Evolutionary conservation across 37 sponge, comb jelly and placozoan genomes (phyloP).

Genomic region (Beroe forskalii): DNA sequence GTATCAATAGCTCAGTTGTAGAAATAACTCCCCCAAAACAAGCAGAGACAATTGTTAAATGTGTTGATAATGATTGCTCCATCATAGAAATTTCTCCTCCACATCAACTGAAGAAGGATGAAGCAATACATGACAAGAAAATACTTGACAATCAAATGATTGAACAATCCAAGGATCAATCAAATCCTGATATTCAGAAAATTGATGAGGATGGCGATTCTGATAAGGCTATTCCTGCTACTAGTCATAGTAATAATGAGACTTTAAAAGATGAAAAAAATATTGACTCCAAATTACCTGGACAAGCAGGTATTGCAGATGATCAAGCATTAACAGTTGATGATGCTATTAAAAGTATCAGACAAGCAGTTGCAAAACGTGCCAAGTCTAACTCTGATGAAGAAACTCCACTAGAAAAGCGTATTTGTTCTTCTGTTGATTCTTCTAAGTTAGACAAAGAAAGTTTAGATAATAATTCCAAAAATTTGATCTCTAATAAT

Average conservation of each 20-base stretch:
- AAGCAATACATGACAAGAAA: no score
- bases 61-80: background rate
- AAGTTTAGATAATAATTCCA: background rate
- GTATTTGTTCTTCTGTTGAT: background rate
- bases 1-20: background rate
- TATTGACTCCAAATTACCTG: no score
- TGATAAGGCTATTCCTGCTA: background rate
- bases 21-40: no score
- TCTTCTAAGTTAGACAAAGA: background rate
- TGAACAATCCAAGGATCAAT: no score
- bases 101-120: no score
- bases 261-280: background rate
- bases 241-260: background rate
- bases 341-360: background rate
- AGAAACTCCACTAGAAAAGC: background rate
- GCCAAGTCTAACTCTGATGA: background rate
- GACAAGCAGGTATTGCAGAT: background rate
- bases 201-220: background rate
- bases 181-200: background rate
- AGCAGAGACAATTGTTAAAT: no score
- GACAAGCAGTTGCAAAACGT: background rate
- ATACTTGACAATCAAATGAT: no score
- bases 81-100: background rate
- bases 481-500: background rate
- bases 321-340: background rate